Evolutionary conservation across 2,888 invertebrate genomes (phyloP).

Genomic region (Callyntrura sp.): DNA sequence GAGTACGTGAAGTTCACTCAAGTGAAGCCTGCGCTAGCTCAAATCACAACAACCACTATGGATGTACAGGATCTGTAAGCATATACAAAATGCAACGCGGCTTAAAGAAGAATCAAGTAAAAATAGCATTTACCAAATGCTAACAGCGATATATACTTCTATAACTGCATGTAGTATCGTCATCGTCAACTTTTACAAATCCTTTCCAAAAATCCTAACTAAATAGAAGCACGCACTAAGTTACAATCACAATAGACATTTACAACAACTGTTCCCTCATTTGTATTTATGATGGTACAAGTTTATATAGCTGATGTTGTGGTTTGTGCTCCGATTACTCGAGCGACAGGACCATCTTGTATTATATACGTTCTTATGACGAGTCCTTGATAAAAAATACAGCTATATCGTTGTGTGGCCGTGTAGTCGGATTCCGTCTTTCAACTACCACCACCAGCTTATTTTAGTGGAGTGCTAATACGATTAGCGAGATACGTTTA

Average conservation of each 20-base stretch:
- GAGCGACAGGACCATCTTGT: neutral
- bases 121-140: neutral
- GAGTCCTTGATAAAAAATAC: constrained; percentile 38
- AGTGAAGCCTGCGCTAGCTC: neutral
- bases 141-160: neutral
- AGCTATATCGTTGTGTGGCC: neutral
- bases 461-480: constrained; percentile 27
- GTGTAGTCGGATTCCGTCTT: neutral
- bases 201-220: no score
- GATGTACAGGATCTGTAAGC: neutral
- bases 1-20: neutral
- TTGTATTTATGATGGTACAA: constrained; percentile 10
- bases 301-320: neutral
- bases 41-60: neutral
- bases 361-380: constrained; percentile 36
- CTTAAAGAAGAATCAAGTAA: neutral
- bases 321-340: constrained; percentile 30
- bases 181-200: no score
- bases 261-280: constrained; percentile 26
- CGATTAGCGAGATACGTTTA: constrained; percentile 16
- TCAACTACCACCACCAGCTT: neutral
- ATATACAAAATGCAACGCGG: neutral
- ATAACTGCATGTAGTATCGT: no score
- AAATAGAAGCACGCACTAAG: neutral
- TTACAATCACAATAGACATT: neutral